Conservation (phyloP, 2,888 invertebrate species). For the Hipparchia semele region DNA sequence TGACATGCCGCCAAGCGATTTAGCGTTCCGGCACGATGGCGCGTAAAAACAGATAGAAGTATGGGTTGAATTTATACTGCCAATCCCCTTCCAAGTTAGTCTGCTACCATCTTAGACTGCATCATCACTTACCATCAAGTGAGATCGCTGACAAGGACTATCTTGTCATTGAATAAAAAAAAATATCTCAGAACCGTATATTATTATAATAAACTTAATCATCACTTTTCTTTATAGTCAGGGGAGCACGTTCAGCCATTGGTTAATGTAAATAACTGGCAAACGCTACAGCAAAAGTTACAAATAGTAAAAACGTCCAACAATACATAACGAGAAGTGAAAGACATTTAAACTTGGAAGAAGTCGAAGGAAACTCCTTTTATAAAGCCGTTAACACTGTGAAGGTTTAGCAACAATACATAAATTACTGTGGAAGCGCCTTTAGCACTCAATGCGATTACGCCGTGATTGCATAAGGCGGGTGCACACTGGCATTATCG, state of each 20-base stretch:
- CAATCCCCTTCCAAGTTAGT: too few relatives aligned
- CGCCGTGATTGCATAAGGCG: conserved; percentile 35
- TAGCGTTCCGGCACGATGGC: too few relatives aligned
- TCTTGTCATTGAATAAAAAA: too few relatives aligned
- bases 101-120: too few relatives aligned
- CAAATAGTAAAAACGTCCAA: background rate
- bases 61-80: too few relatives aligned
- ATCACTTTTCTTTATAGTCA: background rate
- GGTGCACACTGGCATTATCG: conserved; percentile 43
- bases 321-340: background rate
- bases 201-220: too few relatives aligned
- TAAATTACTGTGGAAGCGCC: conserved; percentile 26
- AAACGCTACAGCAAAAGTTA: background rate
- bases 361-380: conserved; percentile 7
- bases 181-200: too few relatives aligned
- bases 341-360: conserved; percentile 1
- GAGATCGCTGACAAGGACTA: too few relatives aligned
- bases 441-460: conserved; percentile 37
- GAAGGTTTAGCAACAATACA: conserved; percentile 15
- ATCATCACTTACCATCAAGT: too few relatives aligned
- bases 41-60: too few relatives aligned
- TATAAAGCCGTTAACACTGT: conserved; percentile 14
- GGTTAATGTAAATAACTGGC: background rate
- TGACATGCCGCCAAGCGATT: too few relatives aligned
- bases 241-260: too few relatives aligned